A percentile compares a stretch with the other conserved stretches of the same genome.
These are phyloP conservation scores for Triplophysa dalaica DNA, from an alignment of 2,113 vertebrate species.

Conservation along the genomic window DNA sequence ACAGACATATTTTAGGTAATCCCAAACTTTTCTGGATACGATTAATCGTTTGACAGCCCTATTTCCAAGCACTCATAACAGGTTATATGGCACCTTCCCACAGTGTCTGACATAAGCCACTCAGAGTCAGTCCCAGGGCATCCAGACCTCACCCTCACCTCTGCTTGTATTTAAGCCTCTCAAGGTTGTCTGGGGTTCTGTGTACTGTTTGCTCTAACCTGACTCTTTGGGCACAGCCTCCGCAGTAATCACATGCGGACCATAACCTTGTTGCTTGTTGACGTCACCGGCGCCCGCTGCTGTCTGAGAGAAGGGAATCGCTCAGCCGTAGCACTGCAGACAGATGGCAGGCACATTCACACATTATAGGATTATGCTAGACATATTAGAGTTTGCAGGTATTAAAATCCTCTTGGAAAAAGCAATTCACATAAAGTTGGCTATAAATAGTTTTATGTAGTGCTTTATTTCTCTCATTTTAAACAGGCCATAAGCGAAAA, in stretches of 20 bases:
- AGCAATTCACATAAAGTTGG: conserved; percentile 22
- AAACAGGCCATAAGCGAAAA: neutral
- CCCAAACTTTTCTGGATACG: no score
- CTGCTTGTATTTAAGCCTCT: neutral
- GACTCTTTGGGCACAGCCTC: neutral
- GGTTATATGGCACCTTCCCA: neutral
- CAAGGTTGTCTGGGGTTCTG: neutral
- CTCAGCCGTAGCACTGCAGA: neutral
- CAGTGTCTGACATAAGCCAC: neutral
- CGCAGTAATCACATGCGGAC: conserved; percentile 11
- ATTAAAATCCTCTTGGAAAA: conserved; percentile 26
- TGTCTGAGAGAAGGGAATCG: neutral
- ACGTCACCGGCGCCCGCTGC: conserved; percentile 32
- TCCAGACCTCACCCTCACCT: conserved; percentile 1
- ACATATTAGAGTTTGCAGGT: conserved; percentile 23
- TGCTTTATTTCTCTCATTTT: neutral
- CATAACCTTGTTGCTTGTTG: conserved; percentile 28
- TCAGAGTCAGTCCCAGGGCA: neutral
- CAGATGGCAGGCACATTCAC: conserved; percentile 2
- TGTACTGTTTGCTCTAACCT: conserved; percentile 4
- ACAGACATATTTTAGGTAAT: no score
- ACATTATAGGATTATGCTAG: conserved; percentile 14
- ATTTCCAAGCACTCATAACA: no score
- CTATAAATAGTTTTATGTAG: neutral
- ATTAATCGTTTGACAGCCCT: no score